Base-by-base conservation (phyloP, 2,113 vertebrate genomes). In the Cranoglanis bouderius region DNA sequence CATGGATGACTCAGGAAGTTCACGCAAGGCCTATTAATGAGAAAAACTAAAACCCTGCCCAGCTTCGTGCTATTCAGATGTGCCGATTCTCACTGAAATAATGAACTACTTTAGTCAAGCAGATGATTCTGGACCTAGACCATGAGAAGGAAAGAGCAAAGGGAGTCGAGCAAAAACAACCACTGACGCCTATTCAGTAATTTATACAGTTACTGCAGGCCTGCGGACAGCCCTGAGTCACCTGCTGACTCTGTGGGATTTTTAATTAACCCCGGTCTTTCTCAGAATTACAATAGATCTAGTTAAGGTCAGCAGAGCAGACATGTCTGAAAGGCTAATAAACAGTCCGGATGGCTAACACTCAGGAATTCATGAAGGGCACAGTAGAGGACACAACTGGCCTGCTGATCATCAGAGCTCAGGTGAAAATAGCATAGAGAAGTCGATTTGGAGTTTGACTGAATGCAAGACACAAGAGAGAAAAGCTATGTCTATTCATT, bases 231-330 rank as follows among this genome's bases (percentile, higher is more conserved):
- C 53, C 78, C 65, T 29, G 77, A 74, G 59, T 90, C 85, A 88
- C 63, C 14, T 18, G 40, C 61, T 85, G n/a, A 80, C 82, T 53
- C 26, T 35, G 86, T 61, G 65, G 72, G 43, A 38, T 77, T 84
- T 85, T 85, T 88, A 86, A 85, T 85, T 80, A 74, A 86, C 77
- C 87, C 19, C 13, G 14, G 87, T 74, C 82, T 19, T 72, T 84
- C 43, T 63, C 19, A 1, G 70, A 51, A 72, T 88, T 81, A 85
- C 86, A 88, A 82, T 61, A 85, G 65, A 72, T 65, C 61, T 55
- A 49, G 82, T 61, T 53, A 61, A 67, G 63, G 83, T 85, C 89
- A 82, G 82, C n/a, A 26, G 65, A 12, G 67, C 87, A 63, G 70
- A 88, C 67, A 51, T 77, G 70, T 84, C 87, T 84, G 82, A 63